These are phyloP conservation scores for Sebastes trivittatus DNA, from an alignment of 2,797 vertebrate species.

Conservation along the genomic window DNA sequence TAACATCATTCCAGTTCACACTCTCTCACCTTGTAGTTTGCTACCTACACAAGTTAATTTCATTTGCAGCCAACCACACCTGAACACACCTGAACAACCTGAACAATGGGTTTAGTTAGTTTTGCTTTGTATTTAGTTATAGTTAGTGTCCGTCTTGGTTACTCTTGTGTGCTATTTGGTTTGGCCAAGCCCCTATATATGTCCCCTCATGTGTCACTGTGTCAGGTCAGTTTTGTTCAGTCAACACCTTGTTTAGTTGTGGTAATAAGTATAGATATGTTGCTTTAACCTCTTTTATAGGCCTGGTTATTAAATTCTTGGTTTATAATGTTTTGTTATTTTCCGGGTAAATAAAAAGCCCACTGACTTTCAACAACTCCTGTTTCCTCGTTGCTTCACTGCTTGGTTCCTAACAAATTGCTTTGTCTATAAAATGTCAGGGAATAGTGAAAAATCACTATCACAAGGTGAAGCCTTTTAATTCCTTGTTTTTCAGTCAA, in stretches of 20 bases:
- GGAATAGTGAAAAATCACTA: neutral
- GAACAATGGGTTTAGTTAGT: neutral
- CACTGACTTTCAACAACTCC: too few species aligned
- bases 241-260: too few species aligned
- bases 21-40: too few species aligned
- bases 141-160: fast-evolving
- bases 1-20: too few species aligned
- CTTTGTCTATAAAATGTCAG: neutral
- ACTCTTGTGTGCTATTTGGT: neutral
- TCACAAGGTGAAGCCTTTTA: neutral
- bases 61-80: neutral
- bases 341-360: too few species aligned
- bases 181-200: neutral
- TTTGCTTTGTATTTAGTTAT: neutral
- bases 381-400: too few species aligned
- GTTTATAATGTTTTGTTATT: too few species aligned
- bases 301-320: too few species aligned
- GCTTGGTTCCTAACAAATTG: too few species aligned
- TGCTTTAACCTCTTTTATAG: too few species aligned
- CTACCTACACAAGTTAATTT: neutral
- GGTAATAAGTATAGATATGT: too few species aligned
- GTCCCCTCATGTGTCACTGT: neutral
- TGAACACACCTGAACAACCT: too few species aligned
- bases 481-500: neutral
- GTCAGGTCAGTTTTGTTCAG: neutral